Evolutionary conservation across 2,888 invertebrate genomes (phyloP).

Genomic region (Crepidodera aurea): DNA sequence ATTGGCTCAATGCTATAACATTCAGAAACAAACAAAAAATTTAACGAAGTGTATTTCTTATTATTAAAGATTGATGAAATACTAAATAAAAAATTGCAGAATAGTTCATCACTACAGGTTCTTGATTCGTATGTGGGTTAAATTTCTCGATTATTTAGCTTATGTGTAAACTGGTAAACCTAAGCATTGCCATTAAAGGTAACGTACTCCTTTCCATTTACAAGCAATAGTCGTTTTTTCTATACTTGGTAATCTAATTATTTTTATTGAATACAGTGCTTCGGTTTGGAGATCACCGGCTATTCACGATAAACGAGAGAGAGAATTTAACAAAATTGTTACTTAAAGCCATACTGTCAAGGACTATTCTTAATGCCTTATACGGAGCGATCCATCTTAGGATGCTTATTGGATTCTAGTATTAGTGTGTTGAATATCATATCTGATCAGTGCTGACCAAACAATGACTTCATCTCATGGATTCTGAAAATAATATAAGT

Average conservation of each 20-base stretch:
- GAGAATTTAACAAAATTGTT: neutral
- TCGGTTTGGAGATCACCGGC: neutral
- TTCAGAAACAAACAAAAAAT: no score
- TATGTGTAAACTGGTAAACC: slow-evolving; percentile 16
- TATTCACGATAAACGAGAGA: slow-evolving; percentile 7
- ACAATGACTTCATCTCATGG: no score
- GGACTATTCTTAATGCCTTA: neutral
- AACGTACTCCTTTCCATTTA: slow-evolving; percentile 21
- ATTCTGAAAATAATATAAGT: no score
- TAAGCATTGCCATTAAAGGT: slow-evolving; percentile 18
- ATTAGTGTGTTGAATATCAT: no score
- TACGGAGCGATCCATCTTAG: neutral
- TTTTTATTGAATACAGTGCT: slow-evolving; percentile 16
- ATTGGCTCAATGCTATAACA: no score
- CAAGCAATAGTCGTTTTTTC: slow-evolving; percentile 21
- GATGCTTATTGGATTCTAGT: neutral
- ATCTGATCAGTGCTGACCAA: no score
- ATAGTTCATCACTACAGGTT: slow-evolving; percentile 6
- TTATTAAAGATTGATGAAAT: no score
- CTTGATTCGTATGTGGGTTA: slow-evolving; percentile 16
- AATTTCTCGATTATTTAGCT: slow-evolving; percentile 20
- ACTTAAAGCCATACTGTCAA: neutral
- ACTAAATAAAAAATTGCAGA: slow-evolving; percentile 2
- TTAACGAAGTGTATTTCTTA: no score
- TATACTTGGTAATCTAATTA: slow-evolving; percentile 23